phyloP scores from a whole-genome alignment of 2,888 invertebrate species.

The Leucozona laternaria region DNA sequence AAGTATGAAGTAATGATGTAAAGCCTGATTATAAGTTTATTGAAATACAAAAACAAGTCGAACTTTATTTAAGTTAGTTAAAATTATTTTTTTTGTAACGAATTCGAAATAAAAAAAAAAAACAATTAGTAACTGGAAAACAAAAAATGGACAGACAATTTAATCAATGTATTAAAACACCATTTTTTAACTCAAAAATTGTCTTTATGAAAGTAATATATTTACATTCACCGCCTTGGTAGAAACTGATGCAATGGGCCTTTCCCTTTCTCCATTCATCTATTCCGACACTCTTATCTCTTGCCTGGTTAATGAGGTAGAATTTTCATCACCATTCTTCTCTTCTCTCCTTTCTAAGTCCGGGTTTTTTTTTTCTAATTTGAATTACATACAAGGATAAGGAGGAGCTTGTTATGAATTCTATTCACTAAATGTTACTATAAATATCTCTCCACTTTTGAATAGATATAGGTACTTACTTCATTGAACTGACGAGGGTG shows the following conservation, averaged over 20 bases:
- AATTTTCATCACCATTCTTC: background rate
- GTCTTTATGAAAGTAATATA: background rate
- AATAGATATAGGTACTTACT: slow-evolving; percentile 43
- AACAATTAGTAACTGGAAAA: background rate
- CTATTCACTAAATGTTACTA: slow-evolving; percentile 43
- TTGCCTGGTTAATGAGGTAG: slow-evolving; percentile 29
- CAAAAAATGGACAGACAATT: slow-evolving; percentile 1
- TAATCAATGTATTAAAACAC: background rate
- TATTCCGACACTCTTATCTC: background rate
- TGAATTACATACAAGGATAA: slow-evolving; percentile 5
- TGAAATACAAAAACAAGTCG: no score
- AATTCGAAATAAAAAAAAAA: background rate
- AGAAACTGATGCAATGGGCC: background rate
- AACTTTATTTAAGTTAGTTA: no score
- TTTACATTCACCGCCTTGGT: background rate
- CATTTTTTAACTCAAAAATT: background rate
- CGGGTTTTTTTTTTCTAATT: slow-evolving; percentile 26
- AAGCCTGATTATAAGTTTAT: no score
- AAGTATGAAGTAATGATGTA: no score
- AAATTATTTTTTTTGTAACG: no score
- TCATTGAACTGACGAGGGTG: slow-evolving; percentile 46
- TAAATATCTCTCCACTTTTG: slow-evolving; percentile 19
- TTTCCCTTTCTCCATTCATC: background rate
- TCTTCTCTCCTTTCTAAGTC: background rate
- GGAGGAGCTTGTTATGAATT: background rate